Evolutionary conservation across 2,888 invertebrate species (phyloP), one percentile per base, ranked within the genome.

Genomic region (Nemotelus nigrinus): DNA sequence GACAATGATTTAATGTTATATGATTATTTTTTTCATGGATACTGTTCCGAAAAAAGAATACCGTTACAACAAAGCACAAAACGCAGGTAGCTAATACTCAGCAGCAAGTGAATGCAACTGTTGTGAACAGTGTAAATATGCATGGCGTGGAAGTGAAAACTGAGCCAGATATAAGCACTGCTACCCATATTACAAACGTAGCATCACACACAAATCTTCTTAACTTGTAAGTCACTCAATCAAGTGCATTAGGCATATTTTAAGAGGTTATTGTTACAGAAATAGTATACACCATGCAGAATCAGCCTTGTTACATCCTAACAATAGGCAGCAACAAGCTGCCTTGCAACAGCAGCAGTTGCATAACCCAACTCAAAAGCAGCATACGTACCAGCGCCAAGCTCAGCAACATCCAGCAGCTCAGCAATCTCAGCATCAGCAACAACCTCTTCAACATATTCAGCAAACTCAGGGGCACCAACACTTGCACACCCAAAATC

Each of bases 361-460:
- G 48, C 80, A 80, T 55, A 79, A 78, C 55, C 76, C 76, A 39
- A n/a, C 65, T 55, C 70, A 77, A 53, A 72, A 78, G 50, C 25
- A 57, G n/a, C 77, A 57, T 43, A 41, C 64, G 2, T 58, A 77
- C 25, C 78, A 80, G 76, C 78, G 80, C 90, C 88, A 89, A 88
- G 84, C 87, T 87, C 82, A 88, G 90, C 88, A 89, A 88, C 84
- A 88, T 88, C 81, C 88, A 88, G 87, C 87, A 88, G 58, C 88
- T 88, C 80, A 88, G 88, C 84, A 83, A 88, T 81, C 88, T 89
- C 83, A 85, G 89, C 80, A 86, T 89, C 81, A 89, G 89, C 83
- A 89, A 89, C 83, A 90, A 90, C 25, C 7, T 48, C 65, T 57
- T 8, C 78, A 78, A 70, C 71, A 65, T 53, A 58, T 70, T n/a